phyloP scores from a whole-genome alignment of 2,113 vertebrate genomes.

The Anser cygnoides region DNA sequence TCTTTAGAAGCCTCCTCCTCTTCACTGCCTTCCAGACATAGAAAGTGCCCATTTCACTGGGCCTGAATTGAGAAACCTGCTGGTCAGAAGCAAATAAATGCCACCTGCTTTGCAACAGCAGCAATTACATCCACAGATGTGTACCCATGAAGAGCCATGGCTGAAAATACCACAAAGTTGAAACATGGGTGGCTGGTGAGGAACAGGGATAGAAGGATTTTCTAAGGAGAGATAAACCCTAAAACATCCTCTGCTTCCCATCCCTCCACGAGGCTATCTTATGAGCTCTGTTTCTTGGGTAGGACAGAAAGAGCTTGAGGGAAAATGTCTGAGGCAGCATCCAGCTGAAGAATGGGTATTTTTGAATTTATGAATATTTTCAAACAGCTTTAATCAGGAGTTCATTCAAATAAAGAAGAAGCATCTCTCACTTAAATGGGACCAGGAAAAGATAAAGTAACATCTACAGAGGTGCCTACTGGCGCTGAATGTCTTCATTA shows the following conservation, averaged over 20 bases:
- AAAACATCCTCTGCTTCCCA: background rate
- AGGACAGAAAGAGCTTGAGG: background rate
- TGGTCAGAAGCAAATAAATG: background rate
- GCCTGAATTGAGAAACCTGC: background rate
- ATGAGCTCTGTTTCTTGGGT: background rate
- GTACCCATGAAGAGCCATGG: background rate
- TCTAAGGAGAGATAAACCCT: background rate
- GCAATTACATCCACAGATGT: background rate
- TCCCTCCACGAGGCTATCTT: background rate
- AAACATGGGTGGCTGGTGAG: background rate
- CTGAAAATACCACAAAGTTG: background rate
- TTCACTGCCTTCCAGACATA: background rate
- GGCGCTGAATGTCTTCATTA: background rate
- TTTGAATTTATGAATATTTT: background rate
- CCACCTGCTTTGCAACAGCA: background rate
- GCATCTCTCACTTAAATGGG: background rate
- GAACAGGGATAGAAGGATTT: background rate
- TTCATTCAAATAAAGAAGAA: background rate
- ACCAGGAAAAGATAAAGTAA: background rate
- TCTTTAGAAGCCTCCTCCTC: background rate
- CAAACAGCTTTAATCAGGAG: background rate
- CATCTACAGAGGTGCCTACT: background rate
- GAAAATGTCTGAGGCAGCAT: background rate
- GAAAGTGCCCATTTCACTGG: background rate
- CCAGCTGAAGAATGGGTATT: background rate